Percentiles rank a stretch among this genome's conserved stretches.
These are phyloP conservation scores for Linurgus olivaceus DNA, from an alignment of 2,797 vertebrate genomes.

Conservation along the genomic window DNA sequence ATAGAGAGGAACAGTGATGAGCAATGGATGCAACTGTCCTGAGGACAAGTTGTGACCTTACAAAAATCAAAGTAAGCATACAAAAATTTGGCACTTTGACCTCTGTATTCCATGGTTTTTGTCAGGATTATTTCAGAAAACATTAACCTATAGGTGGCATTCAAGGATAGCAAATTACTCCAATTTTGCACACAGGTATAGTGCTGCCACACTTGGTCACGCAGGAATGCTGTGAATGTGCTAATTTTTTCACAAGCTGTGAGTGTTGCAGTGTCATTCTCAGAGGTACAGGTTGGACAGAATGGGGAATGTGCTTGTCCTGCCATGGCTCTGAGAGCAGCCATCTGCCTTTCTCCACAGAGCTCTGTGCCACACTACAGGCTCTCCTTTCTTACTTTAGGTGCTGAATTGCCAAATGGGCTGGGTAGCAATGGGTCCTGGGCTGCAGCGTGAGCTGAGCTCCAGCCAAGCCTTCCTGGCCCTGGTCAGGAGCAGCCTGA, in stretches of 20 bases:
- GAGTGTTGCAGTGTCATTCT: background rate
- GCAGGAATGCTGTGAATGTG: background rate
- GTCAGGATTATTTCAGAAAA: background rate
- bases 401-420: background rate
- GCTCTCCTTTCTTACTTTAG: background rate
- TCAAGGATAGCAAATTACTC: slow-evolving; percentile 52
- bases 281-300: background rate
- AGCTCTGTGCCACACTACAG: too few species aligned
- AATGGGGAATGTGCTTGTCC: background rate
- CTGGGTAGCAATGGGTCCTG: too few species aligned
- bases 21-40: background rate
- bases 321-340: background rate
- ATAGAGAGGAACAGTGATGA: background rate
- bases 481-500: background rate
- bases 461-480: background rate
- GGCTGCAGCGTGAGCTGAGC: accelerated
- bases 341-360: background rate
- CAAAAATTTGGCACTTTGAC: background rate
- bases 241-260: background rate
- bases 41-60: background rate
- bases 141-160: slow-evolving; percentile 63
- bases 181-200: background rate
- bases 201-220: background rate
- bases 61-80: background rate
- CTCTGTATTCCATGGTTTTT: background rate